Evolutionary conservation across 1,140 invertebrate species (phyloP).

Genomic region (Chymomyza costata): DNA sequence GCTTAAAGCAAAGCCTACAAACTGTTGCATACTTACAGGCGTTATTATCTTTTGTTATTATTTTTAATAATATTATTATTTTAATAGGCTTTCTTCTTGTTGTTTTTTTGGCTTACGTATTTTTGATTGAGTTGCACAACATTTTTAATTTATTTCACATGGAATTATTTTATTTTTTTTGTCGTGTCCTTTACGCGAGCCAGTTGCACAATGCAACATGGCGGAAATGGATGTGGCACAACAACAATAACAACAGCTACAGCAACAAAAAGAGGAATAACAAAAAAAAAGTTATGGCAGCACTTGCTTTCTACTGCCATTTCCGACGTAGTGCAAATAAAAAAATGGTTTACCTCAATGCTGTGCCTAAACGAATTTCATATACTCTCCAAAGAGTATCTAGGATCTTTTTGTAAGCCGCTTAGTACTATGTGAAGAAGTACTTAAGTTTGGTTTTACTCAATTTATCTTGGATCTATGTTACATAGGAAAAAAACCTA

Average conservation of each 20-base stretch:
- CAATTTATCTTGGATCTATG: too few relatives aligned
- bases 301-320: constrained; percentile 21
- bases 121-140: constrained; percentile 51
- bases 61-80: constrained; percentile 12
- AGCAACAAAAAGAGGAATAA: too few relatives aligned
- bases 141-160: background rate
- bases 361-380: too few relatives aligned
- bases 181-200: constrained; percentile 7
- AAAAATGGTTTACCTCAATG: too few relatives aligned
- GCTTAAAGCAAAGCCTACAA: constrained; percentile 21
- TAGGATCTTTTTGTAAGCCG: too few relatives aligned
- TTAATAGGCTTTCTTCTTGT: constrained; percentile 12
- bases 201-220: too few relatives aligned
- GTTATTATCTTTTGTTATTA: constrained; percentile 14
- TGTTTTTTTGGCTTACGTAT: constrained; percentile 50
- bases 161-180: constrained; percentile 12
- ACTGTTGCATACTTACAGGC: constrained; percentile 41
- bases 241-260: too few relatives aligned
- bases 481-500: too few relatives aligned
- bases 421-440: too few relatives aligned
- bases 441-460: too few relatives aligned
- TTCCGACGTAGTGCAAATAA: constrained; percentile 44
- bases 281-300: too few relatives aligned
- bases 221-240: constrained; percentile 44
- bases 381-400: too few relatives aligned